Evolutionary conservation across 2,113 vertebrate genomes (phyloP).

Genomic region (Silurus glanis): DNA sequence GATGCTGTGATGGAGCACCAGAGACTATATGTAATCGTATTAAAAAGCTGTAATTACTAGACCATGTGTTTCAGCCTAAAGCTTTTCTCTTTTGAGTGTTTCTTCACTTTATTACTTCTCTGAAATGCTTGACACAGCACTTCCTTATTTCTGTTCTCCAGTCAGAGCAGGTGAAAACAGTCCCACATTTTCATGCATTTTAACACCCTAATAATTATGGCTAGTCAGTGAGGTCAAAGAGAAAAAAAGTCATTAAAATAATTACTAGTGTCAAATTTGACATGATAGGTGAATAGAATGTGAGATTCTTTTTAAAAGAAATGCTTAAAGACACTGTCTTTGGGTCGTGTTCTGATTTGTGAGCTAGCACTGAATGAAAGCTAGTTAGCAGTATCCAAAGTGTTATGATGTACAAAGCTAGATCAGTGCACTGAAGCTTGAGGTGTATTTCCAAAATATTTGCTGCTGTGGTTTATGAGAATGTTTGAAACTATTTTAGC

Average conservation of each 20-base stretch:
- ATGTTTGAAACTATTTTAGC: background rate
- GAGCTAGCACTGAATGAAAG: background rate
- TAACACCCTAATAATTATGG: background rate
- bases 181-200: background rate
- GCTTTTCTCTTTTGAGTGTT: background rate
- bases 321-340: background rate
- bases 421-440: background rate
- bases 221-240: background rate
- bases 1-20: background rate
- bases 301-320: background rate
- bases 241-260: background rate
- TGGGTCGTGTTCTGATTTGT: background rate
- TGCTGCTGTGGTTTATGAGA: background rate
- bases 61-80: background rate
- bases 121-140: background rate
- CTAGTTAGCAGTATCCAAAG: background rate
- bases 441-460: background rate
- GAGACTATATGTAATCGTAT: background rate
- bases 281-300: background rate
- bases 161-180: background rate
- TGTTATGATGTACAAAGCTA: background rate
- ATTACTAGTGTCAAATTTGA: background rate
- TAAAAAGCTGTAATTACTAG: background rate
- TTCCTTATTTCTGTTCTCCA: background rate
- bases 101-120: background rate